Percentiles rank a stretch among this genome's conserved stretches.
Conservation (phyloP, 2,888 invertebrate genomes). For the Brachycybe producta region DNA sequence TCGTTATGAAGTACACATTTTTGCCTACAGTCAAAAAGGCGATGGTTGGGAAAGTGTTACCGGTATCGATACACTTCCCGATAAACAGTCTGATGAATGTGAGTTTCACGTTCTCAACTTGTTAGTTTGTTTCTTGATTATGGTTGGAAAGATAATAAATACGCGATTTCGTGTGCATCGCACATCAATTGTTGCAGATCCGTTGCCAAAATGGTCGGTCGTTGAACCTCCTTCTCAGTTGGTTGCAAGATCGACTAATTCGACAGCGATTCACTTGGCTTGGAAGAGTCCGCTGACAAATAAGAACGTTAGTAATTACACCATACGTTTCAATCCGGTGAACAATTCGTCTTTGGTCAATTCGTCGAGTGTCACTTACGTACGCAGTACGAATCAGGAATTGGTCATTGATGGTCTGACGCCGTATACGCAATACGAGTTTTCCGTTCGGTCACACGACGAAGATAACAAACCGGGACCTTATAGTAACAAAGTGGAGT, state of each 20-base stretch:
- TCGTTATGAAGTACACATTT: slow-evolving; percentile 31
- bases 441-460: slow-evolving; percentile 51
- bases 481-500: slow-evolving; percentile 48
- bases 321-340: slow-evolving; percentile 42
- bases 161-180: too few relatives aligned
- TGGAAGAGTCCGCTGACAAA: slow-evolving; percentile 36
- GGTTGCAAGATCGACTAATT: slow-evolving; percentile 40
- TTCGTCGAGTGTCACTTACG: slow-evolving; percentile 24
- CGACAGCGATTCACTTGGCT: slow-evolving; percentile 41
- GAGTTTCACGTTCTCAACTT: slow-evolving; percentile 1
- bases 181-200: slow-evolving; percentile 28
- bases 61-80: slow-evolving; percentile 26
- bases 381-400: slow-evolving; percentile 41
- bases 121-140: too few relatives aligned
- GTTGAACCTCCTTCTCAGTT: slow-evolving; percentile 35
- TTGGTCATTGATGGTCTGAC: slow-evolving; percentile 45
- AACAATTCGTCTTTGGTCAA: slow-evolving; percentile 24
- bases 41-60: slow-evolving; percentile 28
- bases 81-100: slow-evolving; percentile 21
- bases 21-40: slow-evolving; percentile 27
- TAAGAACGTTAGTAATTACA: slow-evolving; percentile 36
- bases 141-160: too few relatives aligned
- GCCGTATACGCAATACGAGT: slow-evolving; percentile 54
- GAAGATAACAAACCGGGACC: slow-evolving; percentile 39
- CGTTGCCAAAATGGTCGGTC: slow-evolving; percentile 24